phyloP scores from a whole-genome alignment of 2,113 vertebrate genomes.

The Plecotus auritus region DNA sequence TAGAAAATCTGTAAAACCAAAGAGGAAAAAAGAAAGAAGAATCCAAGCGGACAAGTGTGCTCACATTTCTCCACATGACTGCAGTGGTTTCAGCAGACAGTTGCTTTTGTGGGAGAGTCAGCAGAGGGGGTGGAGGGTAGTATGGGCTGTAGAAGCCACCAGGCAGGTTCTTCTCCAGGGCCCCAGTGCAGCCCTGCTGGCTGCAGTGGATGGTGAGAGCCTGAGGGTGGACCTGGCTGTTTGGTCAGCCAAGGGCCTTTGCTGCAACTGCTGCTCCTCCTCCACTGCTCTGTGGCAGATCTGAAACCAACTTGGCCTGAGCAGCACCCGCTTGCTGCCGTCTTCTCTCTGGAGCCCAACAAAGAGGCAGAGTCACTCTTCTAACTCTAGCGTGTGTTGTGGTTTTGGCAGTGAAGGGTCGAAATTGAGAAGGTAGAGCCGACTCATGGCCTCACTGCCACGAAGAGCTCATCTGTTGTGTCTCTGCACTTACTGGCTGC shows the following conservation, averaged over 20 bases:
- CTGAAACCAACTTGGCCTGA: neutral
- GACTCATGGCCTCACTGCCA: neutral
- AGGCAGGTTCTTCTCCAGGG: neutral
- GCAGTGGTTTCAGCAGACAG: neutral
- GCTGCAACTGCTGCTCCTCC: neutral
- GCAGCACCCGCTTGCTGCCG: neutral
- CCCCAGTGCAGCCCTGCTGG: neutral
- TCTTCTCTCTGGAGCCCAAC: neutral
- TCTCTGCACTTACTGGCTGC: neutral
- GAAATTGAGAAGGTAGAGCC: neutral
- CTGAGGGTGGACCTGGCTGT: neutral
- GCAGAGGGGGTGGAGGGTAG: neutral
- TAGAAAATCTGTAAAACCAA: conserved; percentile 15
- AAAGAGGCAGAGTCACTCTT: neutral
- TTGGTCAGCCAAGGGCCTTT: neutral
- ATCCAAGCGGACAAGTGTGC: neutral
- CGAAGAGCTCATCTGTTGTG: neutral
- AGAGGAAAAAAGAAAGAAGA: neutral
- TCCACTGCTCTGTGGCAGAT: neutral
- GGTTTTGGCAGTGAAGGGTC: neutral
- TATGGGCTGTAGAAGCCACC: neutral
- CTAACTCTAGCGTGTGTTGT: neutral
- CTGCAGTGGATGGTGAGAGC: neutral
- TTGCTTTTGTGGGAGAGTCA: neutral
- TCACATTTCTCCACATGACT: neutral